Evolutionary conservation across 1,140 invertebrate genomes (phyloP).

Genomic region (Aleiodes sp.): DNA sequence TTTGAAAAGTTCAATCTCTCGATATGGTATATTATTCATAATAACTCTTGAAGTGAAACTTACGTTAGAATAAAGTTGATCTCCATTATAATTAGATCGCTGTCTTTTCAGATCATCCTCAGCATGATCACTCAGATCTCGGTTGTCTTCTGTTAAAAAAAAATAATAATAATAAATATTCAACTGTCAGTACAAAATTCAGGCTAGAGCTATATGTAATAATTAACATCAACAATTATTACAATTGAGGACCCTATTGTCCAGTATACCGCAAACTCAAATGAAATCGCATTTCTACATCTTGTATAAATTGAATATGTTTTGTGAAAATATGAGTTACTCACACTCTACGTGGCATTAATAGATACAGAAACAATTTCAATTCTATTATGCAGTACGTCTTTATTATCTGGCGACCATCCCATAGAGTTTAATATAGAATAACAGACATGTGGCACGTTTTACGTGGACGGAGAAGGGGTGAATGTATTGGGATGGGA

Average conservation of each 20-base stretch:
- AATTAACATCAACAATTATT: no score
- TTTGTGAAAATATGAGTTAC: slow-evolving; percentile 25
- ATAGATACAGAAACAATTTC: slow-evolving; percentile 67
- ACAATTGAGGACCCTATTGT: no score
- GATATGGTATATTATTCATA: not conserved
- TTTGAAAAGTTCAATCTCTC: not conserved
- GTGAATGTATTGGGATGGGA: slow-evolving; percentile 15
- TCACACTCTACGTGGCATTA: slow-evolving; percentile 51
- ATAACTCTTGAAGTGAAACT: slow-evolving; percentile 60
- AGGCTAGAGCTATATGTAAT: no score
- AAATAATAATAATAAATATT: slow-evolving; percentile 4
- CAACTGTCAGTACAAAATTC: not conserved
- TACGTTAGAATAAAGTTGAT: slow-evolving; percentile 88
- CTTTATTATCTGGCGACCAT: slow-evolving; percentile 62
- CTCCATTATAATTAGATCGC: slow-evolving; percentile 86
- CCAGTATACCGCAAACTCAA: not conserved
- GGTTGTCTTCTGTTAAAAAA: slow-evolving; percentile 78
- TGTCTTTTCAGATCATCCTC: slow-evolving; percentile 89
- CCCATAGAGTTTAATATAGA: slow-evolving; percentile 59
- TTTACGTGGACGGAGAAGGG: slow-evolving; percentile 40
- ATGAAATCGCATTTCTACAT: not conserved
- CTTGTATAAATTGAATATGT: not conserved
- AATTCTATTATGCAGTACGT: slow-evolving; percentile 58
- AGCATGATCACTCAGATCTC: slow-evolving; percentile 83
- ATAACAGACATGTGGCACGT: slow-evolving; percentile 48